These are phyloP conservation scores for Hippopotamyrus pictus DNA, from an alignment of 2,797 vertebrate genomes.

Conservation along the genomic window DNA sequence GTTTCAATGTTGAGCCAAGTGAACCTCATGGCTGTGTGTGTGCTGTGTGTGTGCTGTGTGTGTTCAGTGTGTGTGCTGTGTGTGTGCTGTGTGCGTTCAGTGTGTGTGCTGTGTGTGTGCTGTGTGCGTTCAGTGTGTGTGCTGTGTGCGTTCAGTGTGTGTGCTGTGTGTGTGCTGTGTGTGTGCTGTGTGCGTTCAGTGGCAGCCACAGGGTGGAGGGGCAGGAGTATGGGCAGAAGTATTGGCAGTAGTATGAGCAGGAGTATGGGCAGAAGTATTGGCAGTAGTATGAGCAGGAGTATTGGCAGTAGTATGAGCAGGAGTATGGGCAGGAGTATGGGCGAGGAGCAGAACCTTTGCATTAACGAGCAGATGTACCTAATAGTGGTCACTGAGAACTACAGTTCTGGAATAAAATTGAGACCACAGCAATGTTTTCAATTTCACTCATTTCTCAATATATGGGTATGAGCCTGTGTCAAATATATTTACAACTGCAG, in stretches of 20 bases:
- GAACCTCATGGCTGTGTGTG: not conserved
- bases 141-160: not conserved
- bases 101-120: no score
- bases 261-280: not conserved
- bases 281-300: no score
- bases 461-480: not conserved
- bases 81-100: not conserved
- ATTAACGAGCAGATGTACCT: not conserved
- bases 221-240: not conserved
- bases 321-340: not conserved
- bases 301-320: not conserved
- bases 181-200: not conserved
- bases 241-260: not conserved
- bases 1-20: not conserved
- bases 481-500: not conserved
- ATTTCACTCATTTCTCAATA: not conserved
- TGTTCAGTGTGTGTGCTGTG: no score
- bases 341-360: not conserved
- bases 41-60: not conserved
- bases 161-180: not conserved
- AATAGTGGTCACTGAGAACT: not conserved
- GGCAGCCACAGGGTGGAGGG: not conserved
- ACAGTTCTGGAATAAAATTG: not conserved
- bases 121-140: not conserved
- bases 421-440: not conserved